phyloP scores from a whole-genome alignment of 2,888 invertebrate genomes.

The Agrotis ipsilon region DNA sequence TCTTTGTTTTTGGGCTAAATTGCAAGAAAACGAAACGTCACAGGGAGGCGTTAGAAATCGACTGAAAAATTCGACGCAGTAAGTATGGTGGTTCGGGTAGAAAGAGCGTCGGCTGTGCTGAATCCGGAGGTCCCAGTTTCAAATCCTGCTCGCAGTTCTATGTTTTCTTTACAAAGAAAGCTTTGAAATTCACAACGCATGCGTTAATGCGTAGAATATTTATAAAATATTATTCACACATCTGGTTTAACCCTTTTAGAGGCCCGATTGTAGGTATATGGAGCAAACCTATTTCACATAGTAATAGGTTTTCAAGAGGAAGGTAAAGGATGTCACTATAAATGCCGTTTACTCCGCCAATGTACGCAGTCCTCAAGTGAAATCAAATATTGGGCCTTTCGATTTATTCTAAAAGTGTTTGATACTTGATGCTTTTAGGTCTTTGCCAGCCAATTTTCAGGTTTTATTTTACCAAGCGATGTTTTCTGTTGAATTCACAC shows the following conservation, averaged over 20 bases:
- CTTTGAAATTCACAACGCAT: too few species aligned
- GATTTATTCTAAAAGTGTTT: constrained; percentile 31
- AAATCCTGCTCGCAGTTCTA: too few species aligned
- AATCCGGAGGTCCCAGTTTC: too few species aligned
- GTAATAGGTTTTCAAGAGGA: constrained; percentile 38
- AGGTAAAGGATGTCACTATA: constrained; percentile 51
- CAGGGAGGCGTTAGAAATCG: too few species aligned
- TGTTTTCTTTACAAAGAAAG: too few species aligned
- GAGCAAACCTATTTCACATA: constrained; percentile 26
- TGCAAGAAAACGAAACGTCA: too few species aligned
- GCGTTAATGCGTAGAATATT: too few species aligned
- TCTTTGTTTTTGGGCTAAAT: too few species aligned
- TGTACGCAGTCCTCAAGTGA: constrained; percentile 27
- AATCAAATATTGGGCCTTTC: constrained; percentile 47
- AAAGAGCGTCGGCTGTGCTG: too few species aligned
- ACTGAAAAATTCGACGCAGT: too few species aligned
- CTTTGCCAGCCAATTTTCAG: background rate
- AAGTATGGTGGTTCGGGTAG: too few species aligned
- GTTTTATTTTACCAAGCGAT: background rate
- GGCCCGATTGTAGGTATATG: background rate
- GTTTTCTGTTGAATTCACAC: background rate
- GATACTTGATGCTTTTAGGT: constrained; percentile 17
- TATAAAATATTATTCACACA: too few species aligned
- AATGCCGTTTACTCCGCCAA: constrained; percentile 26
- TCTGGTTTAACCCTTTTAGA: background rate